These are phyloP conservation scores for Eupithecia vulgata DNA, from an alignment of 2,888 invertebrate species.

Conservation along the genomic window DNA sequence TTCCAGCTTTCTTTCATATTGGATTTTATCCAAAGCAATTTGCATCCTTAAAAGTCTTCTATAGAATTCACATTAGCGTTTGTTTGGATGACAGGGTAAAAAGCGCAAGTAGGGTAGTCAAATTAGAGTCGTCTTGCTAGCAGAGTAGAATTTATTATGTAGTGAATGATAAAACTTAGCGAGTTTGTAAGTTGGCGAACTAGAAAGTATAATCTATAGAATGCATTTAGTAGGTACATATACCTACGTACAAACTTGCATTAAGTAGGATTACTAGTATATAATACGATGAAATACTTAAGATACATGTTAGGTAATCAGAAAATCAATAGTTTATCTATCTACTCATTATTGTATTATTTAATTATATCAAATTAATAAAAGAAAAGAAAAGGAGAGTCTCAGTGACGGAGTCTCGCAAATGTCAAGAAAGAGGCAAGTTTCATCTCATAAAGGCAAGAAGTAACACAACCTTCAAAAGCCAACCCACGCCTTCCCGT, in stretches of 20 bases:
- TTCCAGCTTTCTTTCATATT: conserved; percentile 21
- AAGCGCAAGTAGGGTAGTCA: not conserved
- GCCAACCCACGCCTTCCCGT: not conserved
- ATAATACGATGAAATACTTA: too few species aligned
- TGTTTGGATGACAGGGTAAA: not conserved
- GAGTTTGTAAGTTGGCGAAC: not conserved
- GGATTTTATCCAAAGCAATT: conserved; percentile 15
- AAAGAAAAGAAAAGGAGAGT: too few species aligned
- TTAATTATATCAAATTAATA: too few species aligned
- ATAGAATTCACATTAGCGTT: not conserved
- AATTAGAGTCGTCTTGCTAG: not conserved
- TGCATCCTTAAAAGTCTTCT: conserved; percentile 9
- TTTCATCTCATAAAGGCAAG: not conserved
- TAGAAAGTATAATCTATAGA: too few species aligned
- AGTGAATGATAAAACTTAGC: not conserved
- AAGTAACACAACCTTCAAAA: not conserved
- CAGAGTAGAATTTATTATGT: not conserved
- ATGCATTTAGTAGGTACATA: too few species aligned
- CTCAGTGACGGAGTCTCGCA: too few species aligned
- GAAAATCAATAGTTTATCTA: too few species aligned
- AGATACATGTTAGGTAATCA: too few species aligned
- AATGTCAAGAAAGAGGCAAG: not conserved
- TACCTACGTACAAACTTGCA: too few species aligned
- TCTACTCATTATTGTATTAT: too few species aligned
- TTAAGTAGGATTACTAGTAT: too few species aligned